Evolutionary conservation across 2,113 vertebrate genomes (phyloP).

Genomic region (Morone saxatilis): DNA sequence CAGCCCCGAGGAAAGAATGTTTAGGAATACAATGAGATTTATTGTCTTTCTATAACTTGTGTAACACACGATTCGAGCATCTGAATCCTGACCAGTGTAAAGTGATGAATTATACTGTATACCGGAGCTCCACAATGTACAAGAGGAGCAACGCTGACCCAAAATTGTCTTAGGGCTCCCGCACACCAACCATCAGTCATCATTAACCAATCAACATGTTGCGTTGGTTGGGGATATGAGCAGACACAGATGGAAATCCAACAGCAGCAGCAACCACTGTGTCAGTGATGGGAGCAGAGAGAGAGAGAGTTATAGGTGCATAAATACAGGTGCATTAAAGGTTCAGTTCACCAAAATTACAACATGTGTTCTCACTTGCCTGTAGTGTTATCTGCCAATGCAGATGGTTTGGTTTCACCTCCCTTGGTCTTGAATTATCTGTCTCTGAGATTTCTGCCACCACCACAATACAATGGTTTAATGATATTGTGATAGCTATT

Average conservation of each 20-base stretch:
- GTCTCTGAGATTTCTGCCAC: not conserved
- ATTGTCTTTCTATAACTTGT: slow-evolving; percentile 47
- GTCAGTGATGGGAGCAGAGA: not conserved
- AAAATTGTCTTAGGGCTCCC: slow-evolving; percentile 16
- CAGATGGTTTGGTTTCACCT: not conserved
- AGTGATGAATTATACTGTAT: slow-evolving; percentile 35
- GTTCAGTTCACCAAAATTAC: not conserved
- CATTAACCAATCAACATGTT: slow-evolving; percentile 40
- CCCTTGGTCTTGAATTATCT: not conserved
- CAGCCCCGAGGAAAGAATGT: slow-evolving; percentile 46
- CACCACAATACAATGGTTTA: not conserved
- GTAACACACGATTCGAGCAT: slow-evolving; percentile 13
- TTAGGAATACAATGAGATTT: slow-evolving; percentile 61
- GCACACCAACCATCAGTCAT: slow-evolving; percentile 29
- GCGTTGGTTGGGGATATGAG: not conserved
- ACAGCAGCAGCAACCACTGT: not conserved
- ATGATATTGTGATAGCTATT: too few species aligned
- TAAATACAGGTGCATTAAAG: not conserved
- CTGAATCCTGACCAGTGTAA: slow-evolving; percentile 31
- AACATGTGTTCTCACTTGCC: not conserved
- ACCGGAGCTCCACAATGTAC: not conserved
- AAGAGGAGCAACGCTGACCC: slow-evolving; percentile 15
- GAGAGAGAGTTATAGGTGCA: slow-evolving; percentile 15
- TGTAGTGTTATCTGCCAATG: not conserved
- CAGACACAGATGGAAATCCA: slow-evolving; percentile 22